Evolutionary conservation across 2,888 invertebrate species (phyloP), one percentile per base, ranked within the genome.

Genomic region (Andrena praecox): DNA sequence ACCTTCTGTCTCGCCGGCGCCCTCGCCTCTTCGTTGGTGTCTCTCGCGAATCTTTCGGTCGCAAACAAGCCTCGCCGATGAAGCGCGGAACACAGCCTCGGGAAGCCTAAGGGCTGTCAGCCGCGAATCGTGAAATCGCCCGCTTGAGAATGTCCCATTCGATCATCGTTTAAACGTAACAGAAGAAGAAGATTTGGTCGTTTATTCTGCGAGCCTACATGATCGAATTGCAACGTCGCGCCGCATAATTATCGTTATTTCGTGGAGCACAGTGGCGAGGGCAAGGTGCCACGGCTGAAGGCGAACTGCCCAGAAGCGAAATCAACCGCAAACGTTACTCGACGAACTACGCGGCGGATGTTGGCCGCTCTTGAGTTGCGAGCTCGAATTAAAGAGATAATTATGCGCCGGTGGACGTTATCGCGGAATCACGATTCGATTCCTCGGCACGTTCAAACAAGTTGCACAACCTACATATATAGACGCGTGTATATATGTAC

Each of bases 381-480:
- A 42, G 42, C 0, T 12, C 12, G 16, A 42, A 42, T 42, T 42
- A 42, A 42, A 0, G 12, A 5, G 33, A 35, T 35, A 71, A 71
- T 62, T 62, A 62, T 31, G 60, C 60, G 29, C 29, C 66, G 8
- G 12, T 42, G n/a, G 7, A 12, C 27, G 8, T 56, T 29, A 8
- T 50, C 27, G n/a, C 31, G 31, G 62, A 56, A 42, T 60, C 50
- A 33, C 69, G 69, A 75, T 31, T 60, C 70, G 52, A 48, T 24
- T 24, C 10, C 35, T 56, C 64, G 76, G 50, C 35, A 50, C 48
- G 63, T 76, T 89, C 82, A 75, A 79, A 82, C 88, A 89, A 87
- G 87, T 91, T 89, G 90, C 92, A 92, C 91, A 91, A 93, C 90
- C 90, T 92, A 92, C 91, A 91, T 90, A 91, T 86, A 90, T 80